Base-by-base conservation (phyloP, 2,113 vertebrate species). In the Hippocampus guttulatus region DNA sequence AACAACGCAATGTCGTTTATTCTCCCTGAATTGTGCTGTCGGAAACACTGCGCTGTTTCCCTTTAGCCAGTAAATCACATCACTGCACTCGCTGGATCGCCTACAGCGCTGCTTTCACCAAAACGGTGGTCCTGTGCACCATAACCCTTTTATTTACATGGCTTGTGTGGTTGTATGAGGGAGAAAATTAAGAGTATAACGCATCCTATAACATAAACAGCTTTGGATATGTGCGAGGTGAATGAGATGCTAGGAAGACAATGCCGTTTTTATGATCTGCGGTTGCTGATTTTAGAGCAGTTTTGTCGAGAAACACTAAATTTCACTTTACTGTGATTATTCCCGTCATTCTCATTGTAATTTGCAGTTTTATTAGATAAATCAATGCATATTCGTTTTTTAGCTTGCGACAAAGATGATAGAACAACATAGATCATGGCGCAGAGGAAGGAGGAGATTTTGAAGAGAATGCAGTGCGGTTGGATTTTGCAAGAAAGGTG, bases 1-100 rank as follows among this genome's bases (percentile, higher is more conserved):
- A 18, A 30, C 77, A 60, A 60, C 9, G 54, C 89, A 85, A 89
- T 79, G 83, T 84, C 78, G 89, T 85, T 64, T 77, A 70, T 64
- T 70, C 63, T 64, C 40, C 21, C 57, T 43, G 64, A 84, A 80
- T 20, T 11, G 69, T 66, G 81, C 71, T 87, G 78, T 84, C 79
- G 80, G 80, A 87, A 80, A 81, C 74, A 57, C 68, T 69, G 54
- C 57, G 51, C 80, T 74, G 69, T 69, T 71, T 75, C 79, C 76
- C 69, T 69, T 49, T 54, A 74, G 73, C 69, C 62, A 9, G 27
- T 67, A 86, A 81, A 74, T 87, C 81, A 87, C 85, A 88, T 89
- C 84, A 86, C 67, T 41, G 54, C 78, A 78, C 70, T 77, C 54
- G 18, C 65, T 80, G 55, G 67, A 73, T 72, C 75, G 61, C 52